These are phyloP conservation scores for Scaptomyza parva DNA, from an alignment of 2,888 invertebrate species.

Conservation along the genomic window DNA sequence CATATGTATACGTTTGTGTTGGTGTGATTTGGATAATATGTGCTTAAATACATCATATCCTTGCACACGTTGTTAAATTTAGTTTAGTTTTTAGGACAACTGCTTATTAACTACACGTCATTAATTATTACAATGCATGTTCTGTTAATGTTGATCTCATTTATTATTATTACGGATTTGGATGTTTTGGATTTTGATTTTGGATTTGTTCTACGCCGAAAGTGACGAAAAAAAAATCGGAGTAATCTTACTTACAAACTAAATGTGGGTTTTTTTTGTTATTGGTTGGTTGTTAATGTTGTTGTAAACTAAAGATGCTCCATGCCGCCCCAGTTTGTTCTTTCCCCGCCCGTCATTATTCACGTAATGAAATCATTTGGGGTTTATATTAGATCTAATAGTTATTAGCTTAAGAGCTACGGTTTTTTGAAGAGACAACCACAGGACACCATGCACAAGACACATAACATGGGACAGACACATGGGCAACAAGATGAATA, in stretches of 20 bases:
- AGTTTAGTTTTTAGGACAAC: slow-evolving; percentile 2
- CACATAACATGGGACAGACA: background rate
- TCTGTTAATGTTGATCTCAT: slow-evolving; percentile 2
- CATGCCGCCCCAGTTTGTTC: background rate
- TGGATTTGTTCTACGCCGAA: background rate
- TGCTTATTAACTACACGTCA: slow-evolving; percentile 26
- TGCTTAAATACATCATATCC: slow-evolving; percentile 1
- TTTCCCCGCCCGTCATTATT: background rate
- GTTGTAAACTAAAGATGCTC: background rate
- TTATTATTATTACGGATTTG: background rate
- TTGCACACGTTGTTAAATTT: slow-evolving; percentile 19
- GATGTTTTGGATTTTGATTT: background rate
- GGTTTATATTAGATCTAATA: slow-evolving; percentile 25
- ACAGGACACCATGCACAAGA: background rate
- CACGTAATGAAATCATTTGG: background rate
- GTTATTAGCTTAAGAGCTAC: slow-evolving; percentile 40
- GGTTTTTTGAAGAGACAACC: slow-evolving; percentile 7
- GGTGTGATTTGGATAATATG: background rate
- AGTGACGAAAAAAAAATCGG: slow-evolving; percentile 2
- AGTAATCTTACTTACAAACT: slow-evolving; percentile 28
- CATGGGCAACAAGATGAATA: background rate
- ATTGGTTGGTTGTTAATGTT: background rate
- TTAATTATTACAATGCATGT: slow-evolving; percentile 39
- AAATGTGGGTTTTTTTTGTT: background rate
- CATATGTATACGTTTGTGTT: slow-evolving; percentile 7